Evolutionary conservation across 2,797 vertebrate species (phyloP), one percentile per base, ranked within the genome.

Genomic region (Nannoperca australis): DNA sequence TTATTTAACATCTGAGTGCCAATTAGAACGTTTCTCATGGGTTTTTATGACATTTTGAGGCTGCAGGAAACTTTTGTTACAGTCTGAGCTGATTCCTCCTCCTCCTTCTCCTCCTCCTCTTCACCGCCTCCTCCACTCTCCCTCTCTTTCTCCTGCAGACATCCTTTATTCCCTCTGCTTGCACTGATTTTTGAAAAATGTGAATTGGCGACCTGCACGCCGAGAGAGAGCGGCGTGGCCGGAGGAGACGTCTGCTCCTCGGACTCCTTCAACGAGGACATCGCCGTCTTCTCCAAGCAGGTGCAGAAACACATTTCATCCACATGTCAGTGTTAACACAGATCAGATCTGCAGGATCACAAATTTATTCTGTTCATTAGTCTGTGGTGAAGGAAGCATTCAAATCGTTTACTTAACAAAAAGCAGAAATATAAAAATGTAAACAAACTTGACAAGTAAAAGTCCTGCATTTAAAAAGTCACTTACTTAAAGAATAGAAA

Each of bases 101-200:
- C 32, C 9, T 18, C 13, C 17, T 54, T 8, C 11, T 20, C 12
- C 8, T 22, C 32, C 3, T 11, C 22, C 18, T 9, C 27, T 4
- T 17, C 12, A 27, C 24, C 24, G 1, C 24, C 24, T 54, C 17
- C 12, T 20, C n/a, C 8, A 10, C 27, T 17, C 15, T 5, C 12
- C n/a, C 61, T 34, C 63, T 51, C 24, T 60, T 22, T 58, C 73
- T 63, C 61, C 55, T 32, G n/a, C 71, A 98, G 97, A 93, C 97
- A 98, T 90, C 97, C 97, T 75, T 95, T 98, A 78, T 98, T 98
- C 91, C 97, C 97, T 89, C 95, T 98, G 87, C 96, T 98, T 91
- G 96, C 97, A 94, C 96, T 98, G 95, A 97, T 98, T 91, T 97
- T 98, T 94, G 97, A 97, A 91, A 98, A 98, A 96, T 98, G 97